These are phyloP conservation scores for Branchipolynoe longqiensis DNA, from an alignment of 2,888 invertebrate species.

Conservation along the genomic window DNA sequence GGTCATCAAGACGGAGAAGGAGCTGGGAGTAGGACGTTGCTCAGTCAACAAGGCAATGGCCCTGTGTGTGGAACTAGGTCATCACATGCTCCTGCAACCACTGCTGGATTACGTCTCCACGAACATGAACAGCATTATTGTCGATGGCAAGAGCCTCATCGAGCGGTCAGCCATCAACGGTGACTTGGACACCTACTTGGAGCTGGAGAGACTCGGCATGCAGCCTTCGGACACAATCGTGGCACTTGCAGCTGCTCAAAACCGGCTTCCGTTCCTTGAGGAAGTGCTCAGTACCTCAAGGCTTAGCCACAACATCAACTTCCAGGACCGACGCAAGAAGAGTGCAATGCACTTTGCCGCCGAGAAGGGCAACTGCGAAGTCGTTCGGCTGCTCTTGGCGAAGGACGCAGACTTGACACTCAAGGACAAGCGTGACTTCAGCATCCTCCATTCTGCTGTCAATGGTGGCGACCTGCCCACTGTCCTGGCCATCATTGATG, in stretches of 20 bases:
- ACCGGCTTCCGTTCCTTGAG: background rate
- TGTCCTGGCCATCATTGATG: background rate
- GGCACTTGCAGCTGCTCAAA: background rate
- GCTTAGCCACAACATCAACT: background rate
- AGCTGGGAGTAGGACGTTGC: background rate
- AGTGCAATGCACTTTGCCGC: conserved; percentile 13
- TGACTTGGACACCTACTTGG: conserved; percentile 8
- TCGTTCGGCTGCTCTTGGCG: conserved; percentile 3
- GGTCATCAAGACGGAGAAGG: conserved; percentile 13
- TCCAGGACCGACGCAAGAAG: conserved; percentile 21
- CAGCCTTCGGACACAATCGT: background rate
- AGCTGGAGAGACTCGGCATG: background rate
- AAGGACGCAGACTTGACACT: background rate
- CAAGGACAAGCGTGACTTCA: conserved; percentile 16
- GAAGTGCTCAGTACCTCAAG: background rate
- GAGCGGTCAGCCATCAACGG: conserved; percentile 24
- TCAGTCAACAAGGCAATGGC: background rate
- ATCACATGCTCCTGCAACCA: background rate
- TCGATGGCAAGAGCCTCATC: conserved; percentile 2
- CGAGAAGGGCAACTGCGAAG: conserved; percentile 10
- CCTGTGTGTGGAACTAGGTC: conserved; percentile 23
- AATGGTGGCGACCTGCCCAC: background rate
- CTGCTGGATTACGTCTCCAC: background rate
- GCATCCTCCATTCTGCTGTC: conserved; percentile 23
- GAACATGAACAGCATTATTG: background rate